Percentiles rank a stretch among this genome's conserved stretches.
These are phyloP conservation scores for Sporophila hypoxantha DNA, from an alignment of 2,113 vertebrate genomes.

Conservation along the genomic window DNA sequence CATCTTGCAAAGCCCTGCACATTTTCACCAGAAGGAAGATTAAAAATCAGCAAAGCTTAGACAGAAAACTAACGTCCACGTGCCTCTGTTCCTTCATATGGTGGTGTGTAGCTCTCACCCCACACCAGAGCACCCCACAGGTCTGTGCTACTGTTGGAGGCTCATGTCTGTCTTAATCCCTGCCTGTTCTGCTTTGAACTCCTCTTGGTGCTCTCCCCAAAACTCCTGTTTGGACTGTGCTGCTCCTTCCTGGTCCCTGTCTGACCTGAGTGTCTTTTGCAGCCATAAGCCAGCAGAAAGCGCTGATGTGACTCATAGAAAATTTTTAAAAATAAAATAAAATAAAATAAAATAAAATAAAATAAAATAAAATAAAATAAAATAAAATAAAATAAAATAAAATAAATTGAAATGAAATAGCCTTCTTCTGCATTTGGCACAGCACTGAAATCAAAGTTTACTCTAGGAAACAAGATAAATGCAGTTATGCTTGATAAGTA, in stretches of 20 bases:
- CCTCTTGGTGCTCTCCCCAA: background rate
- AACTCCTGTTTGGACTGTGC: background rate
- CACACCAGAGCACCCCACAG: background rate
- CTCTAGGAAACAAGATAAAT: background rate
- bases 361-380: background rate
- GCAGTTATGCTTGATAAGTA: background rate
- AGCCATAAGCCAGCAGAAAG: background rate
- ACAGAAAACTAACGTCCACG: background rate
- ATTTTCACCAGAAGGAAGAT: background rate
- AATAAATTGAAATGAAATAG: too few species aligned
- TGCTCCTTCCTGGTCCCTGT: background rate
- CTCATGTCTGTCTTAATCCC: background rate
- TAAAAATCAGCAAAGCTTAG: background rate
- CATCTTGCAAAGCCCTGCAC: background rate
- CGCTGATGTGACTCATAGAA: background rate
- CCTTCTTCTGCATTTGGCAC: background rate
- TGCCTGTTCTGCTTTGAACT: background rate
- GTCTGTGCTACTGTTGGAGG: background rate
- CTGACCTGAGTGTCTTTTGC: background rate
- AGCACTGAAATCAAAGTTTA: background rate
- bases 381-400: background rate
- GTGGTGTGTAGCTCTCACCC: too few species aligned
- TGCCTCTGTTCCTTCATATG: background rate
- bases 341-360: background rate
- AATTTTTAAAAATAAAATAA: background rate